Evolutionary conservation across 1,140 invertebrate species (phyloP).

Genomic region (Trigoniulus corallinus): DNA sequence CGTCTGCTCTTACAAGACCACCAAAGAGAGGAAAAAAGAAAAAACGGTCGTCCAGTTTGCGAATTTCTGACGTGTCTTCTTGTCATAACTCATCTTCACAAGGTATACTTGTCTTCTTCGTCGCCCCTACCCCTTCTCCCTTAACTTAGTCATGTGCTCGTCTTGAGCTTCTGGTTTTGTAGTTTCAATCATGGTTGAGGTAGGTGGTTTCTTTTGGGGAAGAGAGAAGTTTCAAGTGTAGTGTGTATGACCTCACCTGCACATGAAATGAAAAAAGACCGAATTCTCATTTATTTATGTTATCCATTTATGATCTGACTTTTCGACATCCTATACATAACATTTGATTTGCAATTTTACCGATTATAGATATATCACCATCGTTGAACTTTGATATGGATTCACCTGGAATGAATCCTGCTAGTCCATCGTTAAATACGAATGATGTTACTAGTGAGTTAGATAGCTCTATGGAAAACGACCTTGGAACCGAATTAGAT

Average conservation of each 20-base stretch:
- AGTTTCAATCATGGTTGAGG: too few relatives aligned
- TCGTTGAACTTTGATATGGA: not conserved
- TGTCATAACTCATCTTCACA: not conserved
- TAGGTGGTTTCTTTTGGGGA: too few relatives aligned
- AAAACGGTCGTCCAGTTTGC: constrained; percentile 24
- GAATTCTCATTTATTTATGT: too few relatives aligned
- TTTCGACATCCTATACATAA: not conserved
- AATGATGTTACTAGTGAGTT: not conserved
- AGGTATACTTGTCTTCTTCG: too few relatives aligned
- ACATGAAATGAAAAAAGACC: too few relatives aligned
- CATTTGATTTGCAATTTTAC: not conserved
- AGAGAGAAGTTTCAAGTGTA: too few relatives aligned
- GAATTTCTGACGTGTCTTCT: not conserved
- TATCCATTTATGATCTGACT: not conserved
- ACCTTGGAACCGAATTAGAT: constrained; percentile 10
- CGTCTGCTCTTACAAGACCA: constrained; percentile 44
- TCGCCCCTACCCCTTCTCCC: too few relatives aligned
- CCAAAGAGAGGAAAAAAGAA: constrained; percentile 54
- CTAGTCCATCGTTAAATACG: not conserved
- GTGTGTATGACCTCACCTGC: too few relatives aligned
- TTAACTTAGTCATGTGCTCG: too few relatives aligned
- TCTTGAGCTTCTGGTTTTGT: too few relatives aligned
- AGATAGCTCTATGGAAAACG: constrained; percentile 2
- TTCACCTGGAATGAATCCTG: not conserved
- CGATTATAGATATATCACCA: not conserved